Evolutionary conservation across 1,140 invertebrate species (phyloP), one percentile per base, ranked within the genome.

Genomic region (Drosophila nigrodunni): DNA sequence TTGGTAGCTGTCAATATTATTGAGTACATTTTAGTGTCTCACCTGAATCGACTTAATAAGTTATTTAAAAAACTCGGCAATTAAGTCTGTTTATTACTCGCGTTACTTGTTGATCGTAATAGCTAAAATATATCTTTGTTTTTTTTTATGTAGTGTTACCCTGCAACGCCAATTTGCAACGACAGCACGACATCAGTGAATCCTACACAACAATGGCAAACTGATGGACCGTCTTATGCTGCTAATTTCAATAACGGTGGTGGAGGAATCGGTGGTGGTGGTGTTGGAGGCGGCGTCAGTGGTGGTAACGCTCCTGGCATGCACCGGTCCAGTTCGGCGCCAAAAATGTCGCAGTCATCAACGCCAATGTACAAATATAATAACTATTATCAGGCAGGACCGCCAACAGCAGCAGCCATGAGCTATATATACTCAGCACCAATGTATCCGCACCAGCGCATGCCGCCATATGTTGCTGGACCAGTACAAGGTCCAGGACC

Each of bases 251-350:
- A 65, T 55, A 71, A 72, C n/a, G 41, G 25, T 13, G 35, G 10
- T n/a, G 43, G 7, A 18, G 59, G 59, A 34, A 30, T 30, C 25
- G 25, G 25, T 30, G 25, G 25, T 30, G 25, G 18, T 7, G 37
- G 11, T 15, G 11, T 0, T 15, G 43, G 43, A 10, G 25, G 25
- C 44, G 44, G 44, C 15, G 15, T 11, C 15, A 9, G 15, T 4
- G 34, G 11, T 25, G 47, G 37, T 47, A 61, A n/a, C 49, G 55
- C 83, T 7, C 44, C 74, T 47, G 65, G 64, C 18, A 83, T 88
- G 88, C 88, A 87, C 57, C 88, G 80, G 43, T 87, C 78, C 18
- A 83, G 58, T 15, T 91, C 79, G 65, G 80, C 83, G 8, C 88
- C 82, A 11, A 91, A 90, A 58, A 88, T 90, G 82, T 77, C 85